Evolutionary conservation across 2,797 vertebrate genomes (phyloP).

Genomic region (Hippopotamyrus pictus): DNA sequence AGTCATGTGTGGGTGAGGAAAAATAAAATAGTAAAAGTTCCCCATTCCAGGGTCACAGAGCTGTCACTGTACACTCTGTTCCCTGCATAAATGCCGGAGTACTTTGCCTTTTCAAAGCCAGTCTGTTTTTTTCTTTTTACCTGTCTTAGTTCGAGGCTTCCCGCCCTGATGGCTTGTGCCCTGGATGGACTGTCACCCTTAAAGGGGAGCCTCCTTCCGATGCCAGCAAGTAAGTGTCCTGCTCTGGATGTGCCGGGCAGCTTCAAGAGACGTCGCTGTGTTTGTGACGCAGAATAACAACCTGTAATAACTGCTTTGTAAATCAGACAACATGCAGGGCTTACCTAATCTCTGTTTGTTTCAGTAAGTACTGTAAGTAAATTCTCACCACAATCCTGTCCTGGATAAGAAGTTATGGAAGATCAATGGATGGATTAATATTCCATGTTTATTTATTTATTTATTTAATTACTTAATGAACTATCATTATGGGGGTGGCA

Average conservation of each 20-base stretch:
- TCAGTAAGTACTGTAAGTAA: background rate
- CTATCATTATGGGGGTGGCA: background rate
- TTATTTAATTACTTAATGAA: background rate
- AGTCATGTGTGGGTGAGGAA: background rate
- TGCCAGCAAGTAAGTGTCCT: constrained; percentile 55
- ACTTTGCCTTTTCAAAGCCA: background rate
- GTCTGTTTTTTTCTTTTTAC: background rate
- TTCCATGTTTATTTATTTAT: background rate
- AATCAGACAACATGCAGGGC: background rate
- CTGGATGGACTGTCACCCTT: constrained; percentile 63
- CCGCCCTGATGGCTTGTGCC: constrained; percentile 63
- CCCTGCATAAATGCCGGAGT: background rate
- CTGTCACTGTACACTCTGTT: background rate
- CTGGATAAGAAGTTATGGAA: background rate
- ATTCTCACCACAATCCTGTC: background rate
- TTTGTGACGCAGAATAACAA: background rate
- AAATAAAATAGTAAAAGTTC: background rate
- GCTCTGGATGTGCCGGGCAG: background rate
- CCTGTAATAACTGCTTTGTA: background rate
- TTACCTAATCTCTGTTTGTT: background rate
- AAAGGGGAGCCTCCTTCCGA: constrained; percentile 57
- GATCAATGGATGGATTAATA: background rate
- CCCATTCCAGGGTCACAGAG: background rate
- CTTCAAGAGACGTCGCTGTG: background rate
- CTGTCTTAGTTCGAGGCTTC: constrained; percentile 63